A percentile compares a stretch with the other conserved stretches of the same genome.
phyloP scores from a whole-genome alignment of 2,797 vertebrate species.

The Steatocranus sp. region DNA sequence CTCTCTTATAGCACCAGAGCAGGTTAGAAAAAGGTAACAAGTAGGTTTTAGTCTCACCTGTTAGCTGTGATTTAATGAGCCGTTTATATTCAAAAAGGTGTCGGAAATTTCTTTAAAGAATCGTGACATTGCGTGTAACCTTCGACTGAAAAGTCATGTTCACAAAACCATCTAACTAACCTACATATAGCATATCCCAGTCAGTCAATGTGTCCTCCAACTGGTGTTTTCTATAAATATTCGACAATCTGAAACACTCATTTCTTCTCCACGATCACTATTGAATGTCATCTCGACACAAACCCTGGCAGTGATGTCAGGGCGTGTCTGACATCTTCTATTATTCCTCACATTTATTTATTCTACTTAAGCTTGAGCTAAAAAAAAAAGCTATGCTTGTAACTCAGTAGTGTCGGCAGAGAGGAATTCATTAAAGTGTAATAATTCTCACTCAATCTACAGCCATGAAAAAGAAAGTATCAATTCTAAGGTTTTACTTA shows the following conservation, averaged over 20 bases:
- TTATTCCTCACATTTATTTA: background rate
- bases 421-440: background rate
- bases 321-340: background rate
- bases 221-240: background rate
- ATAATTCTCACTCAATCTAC: background rate
- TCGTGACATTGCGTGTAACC: background rate
- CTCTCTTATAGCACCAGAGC: slow-evolving; percentile 44
- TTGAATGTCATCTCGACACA: background rate
- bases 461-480: background rate
- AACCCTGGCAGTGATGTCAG: background rate
- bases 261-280: fast-evolving
- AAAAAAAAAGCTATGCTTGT: background rate
- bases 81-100: background rate
- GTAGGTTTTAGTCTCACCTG: background rate
- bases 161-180: background rate
- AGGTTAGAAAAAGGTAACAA: slow-evolving; percentile 1
- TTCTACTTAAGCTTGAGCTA: background rate
- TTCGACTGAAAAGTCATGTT: background rate
- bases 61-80: background rate
- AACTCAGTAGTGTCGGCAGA: background rate
- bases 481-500: fast-evolving
- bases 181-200: background rate
- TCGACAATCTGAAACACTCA: background rate
- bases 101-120: background rate
- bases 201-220: background rate